Evolutionary conservation across 2,888 invertebrate species (phyloP), one percentile per base, ranked within the genome.

Genomic region (Unio delphinus): DNA sequence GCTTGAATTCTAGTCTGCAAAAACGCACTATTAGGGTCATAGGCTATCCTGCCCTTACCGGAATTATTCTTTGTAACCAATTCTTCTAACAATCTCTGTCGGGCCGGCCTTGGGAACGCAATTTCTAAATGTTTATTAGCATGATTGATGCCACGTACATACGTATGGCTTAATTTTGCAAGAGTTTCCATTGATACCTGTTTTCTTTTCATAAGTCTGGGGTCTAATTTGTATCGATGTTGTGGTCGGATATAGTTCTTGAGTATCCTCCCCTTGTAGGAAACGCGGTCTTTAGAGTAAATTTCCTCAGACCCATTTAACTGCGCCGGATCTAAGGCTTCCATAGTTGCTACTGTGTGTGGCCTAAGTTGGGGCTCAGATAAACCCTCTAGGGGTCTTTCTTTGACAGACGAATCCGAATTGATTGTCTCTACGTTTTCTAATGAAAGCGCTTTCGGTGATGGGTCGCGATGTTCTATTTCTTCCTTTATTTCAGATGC

Each of bases 191-290:
- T 76, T 28, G 73, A 68, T 26, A 71, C 69, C 67, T 81, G 79
- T 54, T 77, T 67, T 55, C 77, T 74, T 68, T 76, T 75, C 55
- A 75, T 64, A 0, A 75, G 62, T 58, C 78, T 68, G 15, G 81
- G 81, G 57, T 79, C 79, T n/a, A 78, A 57, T 70, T 77, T 81
- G 57, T 81, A 81, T 18, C 81, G 60, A 26, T 78, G 71, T 58
- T 81, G 76, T 1, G 81, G 81, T 59, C 68, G 71, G 4, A 81
- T 77, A 57, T 81, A 81, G 55, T 79, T 72, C 54, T 67, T 68
- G 5, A 81, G 64, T 45, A 57, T 65, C 63, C 67, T 71, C 17
- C 81, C 81, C 65, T 72, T 74, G 60, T 69, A 77, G 6, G 58
- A 15, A 6, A 75, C 70, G 17, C 60, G 64, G 4, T 69, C 67